Evolutionary conservation across 2,888 invertebrate genomes (phyloP).

Genomic region (Tinea pellionella): DNA sequence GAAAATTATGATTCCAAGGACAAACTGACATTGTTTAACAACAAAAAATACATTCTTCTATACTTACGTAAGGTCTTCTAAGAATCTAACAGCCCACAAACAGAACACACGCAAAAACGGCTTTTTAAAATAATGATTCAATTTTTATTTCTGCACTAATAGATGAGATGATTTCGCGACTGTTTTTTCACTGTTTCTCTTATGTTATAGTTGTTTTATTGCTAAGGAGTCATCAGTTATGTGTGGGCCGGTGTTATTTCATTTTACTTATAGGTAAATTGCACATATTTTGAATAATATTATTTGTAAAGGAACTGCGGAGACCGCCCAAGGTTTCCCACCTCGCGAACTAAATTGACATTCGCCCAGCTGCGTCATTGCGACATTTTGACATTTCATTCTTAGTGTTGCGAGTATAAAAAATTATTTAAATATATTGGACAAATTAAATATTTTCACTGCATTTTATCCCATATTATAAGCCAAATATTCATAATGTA

Average conservation of each 20-base stretch:
- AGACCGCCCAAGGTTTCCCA: background rate
- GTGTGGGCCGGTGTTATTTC: background rate
- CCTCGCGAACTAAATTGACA: background rate
- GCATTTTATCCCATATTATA: too few species aligned
- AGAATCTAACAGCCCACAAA: slow-evolving; percentile 28
- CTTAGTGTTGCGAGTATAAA: slow-evolving; percentile 18
- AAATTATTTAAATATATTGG: background rate
- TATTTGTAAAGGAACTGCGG: background rate
- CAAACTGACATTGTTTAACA: background rate
- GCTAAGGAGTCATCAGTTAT: background rate
- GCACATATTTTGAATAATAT: background rate
- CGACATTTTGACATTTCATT: slow-evolving; percentile 42
- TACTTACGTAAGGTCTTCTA: slow-evolving; percentile 62
- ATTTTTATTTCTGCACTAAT: background rate
- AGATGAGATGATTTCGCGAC: background rate
- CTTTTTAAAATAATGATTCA: background rate
- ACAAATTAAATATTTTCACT: background rate
- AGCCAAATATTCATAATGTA: too few species aligned
- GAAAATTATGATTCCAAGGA: background rate
- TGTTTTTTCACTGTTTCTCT: background rate
- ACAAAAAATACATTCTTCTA: slow-evolving; percentile 18
- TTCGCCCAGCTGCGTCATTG: slow-evolving; percentile 42
- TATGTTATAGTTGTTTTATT: background rate
- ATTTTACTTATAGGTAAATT: background rate
- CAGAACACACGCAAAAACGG: slow-evolving; percentile 40